Evolutionary conservation across 2,113 vertebrate species (phyloP), one percentile per base, ranked within the genome.

Genomic region (Channa maculata): DNA sequence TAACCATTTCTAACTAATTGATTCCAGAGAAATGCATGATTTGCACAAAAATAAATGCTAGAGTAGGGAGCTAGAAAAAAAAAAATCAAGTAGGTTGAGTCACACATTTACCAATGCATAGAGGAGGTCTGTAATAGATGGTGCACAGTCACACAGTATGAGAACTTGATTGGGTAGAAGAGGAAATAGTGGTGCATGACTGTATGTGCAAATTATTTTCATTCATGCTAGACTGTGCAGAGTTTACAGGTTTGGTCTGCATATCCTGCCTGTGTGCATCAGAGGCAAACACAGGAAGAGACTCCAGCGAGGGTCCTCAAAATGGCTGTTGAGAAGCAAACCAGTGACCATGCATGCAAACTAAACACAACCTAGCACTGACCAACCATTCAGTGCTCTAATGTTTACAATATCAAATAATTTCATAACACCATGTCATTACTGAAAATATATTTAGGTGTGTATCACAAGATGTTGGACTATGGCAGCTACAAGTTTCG

Each of bases 401-500:
- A 68, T 9, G 46, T 59, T 70, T 14, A 53, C 46, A 37, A 15
- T 62, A 67, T 38, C 59, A 68, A 71, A 58, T 67, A 9, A 55
- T 66, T 58, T 11, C 5, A 41, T 52, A 54, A 78, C 9, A 1
- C 38, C 54, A 60, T 69, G 63, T 8, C 13, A 39, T 66, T 55
- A 61, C 43, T 55, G 46, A 52, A 78, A 69, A 66, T 33, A 55
- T 55, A 52, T 57, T 72, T 37, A 76, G 76, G 71, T 64, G 71
- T 64, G 71, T 72, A 65, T 65, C 60, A 78, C 74, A 77, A 76
- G 38, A 75, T 77, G 65, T 83, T 59, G 8, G 45, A 69, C 50
- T 55, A 60, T 83, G 61, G 52, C 51, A 86, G 86, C 82, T 88
- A 86, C 84, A 68, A 43, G 75, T 81, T 72, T 62, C 71, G 67